Conservation (phyloP, 2,888 invertebrate species). For the Oscheius sp. region DNA sequence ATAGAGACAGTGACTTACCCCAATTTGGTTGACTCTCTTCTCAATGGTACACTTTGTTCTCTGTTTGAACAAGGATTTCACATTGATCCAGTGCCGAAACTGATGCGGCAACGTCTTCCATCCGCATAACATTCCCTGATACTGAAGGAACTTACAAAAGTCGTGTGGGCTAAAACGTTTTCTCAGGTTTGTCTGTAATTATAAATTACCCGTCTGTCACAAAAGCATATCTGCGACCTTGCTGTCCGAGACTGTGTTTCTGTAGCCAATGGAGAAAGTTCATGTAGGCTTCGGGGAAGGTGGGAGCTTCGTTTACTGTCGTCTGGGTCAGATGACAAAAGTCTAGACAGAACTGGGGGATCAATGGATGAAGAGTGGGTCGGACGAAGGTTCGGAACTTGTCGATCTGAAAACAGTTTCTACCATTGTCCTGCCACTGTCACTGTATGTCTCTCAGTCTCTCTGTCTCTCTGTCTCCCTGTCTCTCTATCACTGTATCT, state of each 20-base stretch:
- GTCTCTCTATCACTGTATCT: not conserved
- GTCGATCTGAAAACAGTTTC: constrained; percentile 73
- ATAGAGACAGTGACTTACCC: not conserved
- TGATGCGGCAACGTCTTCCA: not conserved
- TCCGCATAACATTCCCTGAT: constrained; percentile 74
- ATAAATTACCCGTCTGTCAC: constrained; percentile 77
- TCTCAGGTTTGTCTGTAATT: no score
- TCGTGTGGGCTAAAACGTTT: constrained; percentile 76
- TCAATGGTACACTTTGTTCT: not conserved
- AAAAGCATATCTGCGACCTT: constrained; percentile 75
- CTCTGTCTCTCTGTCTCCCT: not conserved
- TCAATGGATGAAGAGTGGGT: constrained; percentile 76
- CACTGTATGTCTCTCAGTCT: not conserved
- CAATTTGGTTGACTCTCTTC: not conserved
- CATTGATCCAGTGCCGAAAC: not conserved
- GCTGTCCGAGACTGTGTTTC: constrained; percentile 73
- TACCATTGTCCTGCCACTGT: no score
- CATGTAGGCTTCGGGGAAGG: constrained; percentile 76
- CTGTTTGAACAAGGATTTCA: not conserved
- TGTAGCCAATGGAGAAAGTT: constrained; percentile 76
- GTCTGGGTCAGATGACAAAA: constrained; percentile 76
- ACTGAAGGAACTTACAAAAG: constrained; percentile 78
- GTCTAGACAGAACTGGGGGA: constrained; percentile 77
- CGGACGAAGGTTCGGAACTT: constrained; percentile 77
- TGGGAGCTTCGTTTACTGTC: constrained; percentile 76